phyloP scores from a whole-genome alignment of 2,797 vertebrate genomes.

The Capromys pilorides region DNA sequence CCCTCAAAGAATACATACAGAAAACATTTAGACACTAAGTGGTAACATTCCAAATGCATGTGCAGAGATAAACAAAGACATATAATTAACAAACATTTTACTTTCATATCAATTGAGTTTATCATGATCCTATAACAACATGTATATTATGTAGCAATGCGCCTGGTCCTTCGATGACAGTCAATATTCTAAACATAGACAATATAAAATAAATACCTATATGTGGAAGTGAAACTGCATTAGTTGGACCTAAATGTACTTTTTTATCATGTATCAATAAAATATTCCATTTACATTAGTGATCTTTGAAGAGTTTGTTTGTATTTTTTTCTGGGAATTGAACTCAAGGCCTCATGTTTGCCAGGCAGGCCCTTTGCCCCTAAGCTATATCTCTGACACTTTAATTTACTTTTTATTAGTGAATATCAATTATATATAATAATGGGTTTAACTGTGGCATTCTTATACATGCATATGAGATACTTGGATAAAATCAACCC shows the following conservation, averaged over 20 bases:
- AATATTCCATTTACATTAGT: neutral
- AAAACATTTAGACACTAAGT: slow-evolving; percentile 32
- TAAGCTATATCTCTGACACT: too few relatives aligned
- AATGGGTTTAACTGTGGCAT: neutral
- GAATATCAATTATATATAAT: neutral
- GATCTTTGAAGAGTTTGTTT: neutral
- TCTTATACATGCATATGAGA: neutral
- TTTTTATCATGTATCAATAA: slow-evolving; percentile 41
- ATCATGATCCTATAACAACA: neutral
- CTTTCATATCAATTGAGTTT: neutral
- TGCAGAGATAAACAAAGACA: slow-evolving; percentile 44
- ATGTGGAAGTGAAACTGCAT: neutral
- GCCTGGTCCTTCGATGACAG: neutral
- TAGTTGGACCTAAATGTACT: neutral
- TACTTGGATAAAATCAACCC: neutral
- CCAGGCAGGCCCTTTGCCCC: too few relatives aligned
- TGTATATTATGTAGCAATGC: neutral
- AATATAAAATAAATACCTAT: neutral
- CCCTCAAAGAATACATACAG: slow-evolving; percentile 16
- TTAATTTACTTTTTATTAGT: neutral
- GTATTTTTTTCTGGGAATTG: too few relatives aligned
- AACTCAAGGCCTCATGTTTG: too few relatives aligned
- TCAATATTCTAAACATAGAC: neutral
- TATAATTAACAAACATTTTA: neutral
- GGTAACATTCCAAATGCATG: neutral